phyloP scores from a whole-genome alignment of 2,113 vertebrate species.

The Panurus biarmicus region DNA sequence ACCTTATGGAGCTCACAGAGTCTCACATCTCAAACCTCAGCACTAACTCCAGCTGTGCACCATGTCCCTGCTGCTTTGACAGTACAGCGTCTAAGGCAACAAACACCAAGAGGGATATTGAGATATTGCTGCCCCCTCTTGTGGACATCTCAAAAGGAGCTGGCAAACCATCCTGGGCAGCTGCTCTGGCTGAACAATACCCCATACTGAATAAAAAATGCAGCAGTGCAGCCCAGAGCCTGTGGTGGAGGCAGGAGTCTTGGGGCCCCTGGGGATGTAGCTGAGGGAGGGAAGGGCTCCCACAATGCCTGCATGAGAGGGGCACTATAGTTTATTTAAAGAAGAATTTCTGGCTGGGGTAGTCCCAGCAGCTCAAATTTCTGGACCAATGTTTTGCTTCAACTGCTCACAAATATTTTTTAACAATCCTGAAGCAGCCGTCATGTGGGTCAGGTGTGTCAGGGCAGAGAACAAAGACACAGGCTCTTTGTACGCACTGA shows the following conservation, averaged over 20 bases:
- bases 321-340: not conserved
- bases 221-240: not conserved
- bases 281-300: not conserved
- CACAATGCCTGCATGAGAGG: not conserved
- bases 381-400: not conserved
- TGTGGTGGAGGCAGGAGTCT: not conserved
- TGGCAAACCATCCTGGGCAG: not conserved
- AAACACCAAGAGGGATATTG: not conserved
- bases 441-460: not conserved
- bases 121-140: not conserved
- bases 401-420: not conserved
- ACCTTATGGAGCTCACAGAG: not conserved
- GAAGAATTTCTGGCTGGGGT: not conserved
- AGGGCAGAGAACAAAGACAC: conserved; percentile 16
- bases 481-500: not conserved
- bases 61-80: not conserved
- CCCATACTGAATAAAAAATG: not conserved
- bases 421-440: not conserved
- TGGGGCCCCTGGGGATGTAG: not conserved
- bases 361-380: not conserved
- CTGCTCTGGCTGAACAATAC: not conserved
- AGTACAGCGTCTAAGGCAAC: not conserved
- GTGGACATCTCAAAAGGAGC: not conserved
- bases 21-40: not conserved
- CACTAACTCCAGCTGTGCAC: not conserved